Base-by-base conservation (phyloP, 2,888 invertebrate genomes). In the Thera obeliscata region DNA sequence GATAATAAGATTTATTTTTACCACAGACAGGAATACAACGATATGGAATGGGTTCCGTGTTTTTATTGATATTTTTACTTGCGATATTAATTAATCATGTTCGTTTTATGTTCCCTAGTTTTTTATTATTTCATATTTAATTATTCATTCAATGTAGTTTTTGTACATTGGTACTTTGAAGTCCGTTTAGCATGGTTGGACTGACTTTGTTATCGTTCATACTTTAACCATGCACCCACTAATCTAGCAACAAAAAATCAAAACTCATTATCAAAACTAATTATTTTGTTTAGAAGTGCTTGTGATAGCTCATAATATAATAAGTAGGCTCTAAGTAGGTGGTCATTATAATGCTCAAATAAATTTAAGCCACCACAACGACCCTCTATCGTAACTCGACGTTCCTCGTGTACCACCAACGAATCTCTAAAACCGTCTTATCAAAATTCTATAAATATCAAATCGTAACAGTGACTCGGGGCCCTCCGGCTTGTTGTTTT, bases 401-500 rank as follows among this genome's bases (percentile, higher is more conserved):
- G 52, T 61, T 52, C 56, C 77, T 78, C 75, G 74, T 74, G 78
- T 76, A 80, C 78, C 73, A 82, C 81, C 83, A 83, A 82, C 78
- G 78, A 81, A 84, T 81, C 85, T 86, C 85, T 88, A 87, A 88
- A 89, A 87, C 85, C 86, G 82, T 67, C 72, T 86, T 89, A 90
- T 90, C 89, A 76, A 66, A 75, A 76, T 86, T 89, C 89, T 91
- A 91, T 90, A 85, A 87, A 90, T 91, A 90, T 83, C 82, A 81
- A 84, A 83, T 79, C 77, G 81, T 78, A 83, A 86, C 85, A 85
- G 85, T 81, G 82, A 87, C 83, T 85, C 80, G 71, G 75, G 79
- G 76, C 82, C 84, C 85, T 83, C 83, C 84, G 78, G 84, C 87
- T 87, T 91, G 90, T 91, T 92, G 89, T 92, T 92, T 89, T 91